Base-by-base conservation (phyloP, 2,797 vertebrate species). In the Poecilia gillii region DNA sequence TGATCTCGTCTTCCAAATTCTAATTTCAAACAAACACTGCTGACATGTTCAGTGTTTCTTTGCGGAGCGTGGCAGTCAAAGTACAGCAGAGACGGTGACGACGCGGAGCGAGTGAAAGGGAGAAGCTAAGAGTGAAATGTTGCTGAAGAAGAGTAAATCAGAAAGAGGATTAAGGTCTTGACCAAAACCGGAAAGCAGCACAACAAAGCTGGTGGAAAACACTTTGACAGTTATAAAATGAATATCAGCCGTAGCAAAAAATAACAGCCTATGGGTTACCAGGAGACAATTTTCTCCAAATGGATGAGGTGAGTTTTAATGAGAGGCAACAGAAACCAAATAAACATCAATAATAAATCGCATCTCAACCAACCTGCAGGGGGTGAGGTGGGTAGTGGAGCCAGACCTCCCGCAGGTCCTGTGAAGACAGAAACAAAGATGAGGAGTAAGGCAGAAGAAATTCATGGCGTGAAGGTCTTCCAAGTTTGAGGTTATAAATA, bases 361-460 rank as follows among this genome's bases (percentile, higher is more conserved):
- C 78, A 39, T 83, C 31, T 75, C 33, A 18, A 89, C 93, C 95
- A 92, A 99, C 98, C 97, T 99, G 98, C 89, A 99, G 97, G 90
- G 98, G 98, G 95, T 99, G 99, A 57, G 97, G 94, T 49, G 98
- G 98, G 93, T 96, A 99, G 97, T 99, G 96, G 94, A 99, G 98
- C 99, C 99, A 99, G 92, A 99, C 98, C 90, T 99, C 98, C 79
- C 96, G 96, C 82, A 99, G 95, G 91, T 97, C 97, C 99, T 99
- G 95, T 76, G 73, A 82, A 87, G 75, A 88, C 45, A 91, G 78
- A 87, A 72, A 41, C 25, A 62, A 73, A 82, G 66, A 77, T n/a
- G 74, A 76, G 73, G 33, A 49, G 53, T 76, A 36, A 75, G 64
- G 41, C 13, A 45, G 72, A 57, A 59, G 84, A 89, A 94, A 88